A percentile compares a stretch with the other conserved stretches of the same genome.
Conservation (phyloP, 2,888 invertebrate genomes). For the Actias luna region DNA sequence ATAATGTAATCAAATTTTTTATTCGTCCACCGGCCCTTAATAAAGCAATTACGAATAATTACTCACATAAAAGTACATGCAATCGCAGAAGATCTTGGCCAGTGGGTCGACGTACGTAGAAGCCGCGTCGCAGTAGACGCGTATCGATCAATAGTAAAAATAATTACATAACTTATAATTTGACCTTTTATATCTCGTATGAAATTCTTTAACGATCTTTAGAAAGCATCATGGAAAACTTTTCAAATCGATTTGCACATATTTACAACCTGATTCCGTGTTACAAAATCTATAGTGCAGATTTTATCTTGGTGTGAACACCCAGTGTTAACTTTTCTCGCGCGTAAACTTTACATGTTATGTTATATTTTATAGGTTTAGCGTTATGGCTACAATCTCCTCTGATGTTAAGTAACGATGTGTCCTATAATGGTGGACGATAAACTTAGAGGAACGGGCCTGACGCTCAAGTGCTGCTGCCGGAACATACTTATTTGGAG, state of each 20-base stretch:
- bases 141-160: background rate
- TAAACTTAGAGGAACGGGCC: no score
- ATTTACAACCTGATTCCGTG: background rate
- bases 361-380: no score
- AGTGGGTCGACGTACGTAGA: background rate
- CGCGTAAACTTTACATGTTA: no score
- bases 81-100: background rate
- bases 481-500: no score
- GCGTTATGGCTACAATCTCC: no score
- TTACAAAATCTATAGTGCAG: background rate
- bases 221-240: conserved; percentile 4
- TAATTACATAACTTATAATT: background rate
- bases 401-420: no score
- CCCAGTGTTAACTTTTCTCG: no score
- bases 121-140: background rate
- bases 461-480: no score
- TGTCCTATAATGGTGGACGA: no score
- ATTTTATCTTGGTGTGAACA: background rate
- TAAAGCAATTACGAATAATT: background rate
- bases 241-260: conserved; percentile 5
- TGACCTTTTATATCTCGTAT: conserved; percentile 9
- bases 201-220: conserved; percentile 8
- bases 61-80: background rate
- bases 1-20: background rate
- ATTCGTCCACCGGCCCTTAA: background rate